These are phyloP conservation scores for Apomyelois bistriatella DNA, from an alignment of 2,888 invertebrate genomes.

Conservation along the genomic window DNA sequence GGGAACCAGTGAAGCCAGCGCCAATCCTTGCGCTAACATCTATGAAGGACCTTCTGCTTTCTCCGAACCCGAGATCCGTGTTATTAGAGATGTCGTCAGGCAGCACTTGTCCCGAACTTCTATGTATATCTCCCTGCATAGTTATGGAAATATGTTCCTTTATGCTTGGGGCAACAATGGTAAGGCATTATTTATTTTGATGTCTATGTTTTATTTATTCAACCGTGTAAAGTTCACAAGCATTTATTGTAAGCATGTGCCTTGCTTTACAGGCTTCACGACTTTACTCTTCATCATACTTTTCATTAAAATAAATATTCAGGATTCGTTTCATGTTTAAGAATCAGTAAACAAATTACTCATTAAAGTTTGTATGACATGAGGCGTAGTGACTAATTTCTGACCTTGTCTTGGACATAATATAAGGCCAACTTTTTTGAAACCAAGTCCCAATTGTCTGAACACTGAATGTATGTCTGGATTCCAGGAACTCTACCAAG, in stretches of 20 bases:
- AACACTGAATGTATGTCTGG: not conserved
- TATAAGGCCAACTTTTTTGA: too few species aligned
- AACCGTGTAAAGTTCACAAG: not conserved
- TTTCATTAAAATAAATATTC: too few species aligned
- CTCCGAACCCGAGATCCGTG: constrained; percentile 83
- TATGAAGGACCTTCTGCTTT: constrained; percentile 83
- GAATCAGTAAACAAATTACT: too few species aligned
- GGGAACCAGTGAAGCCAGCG: constrained; percentile 76
- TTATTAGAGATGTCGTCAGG: constrained; percentile 80
- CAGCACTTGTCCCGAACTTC: constrained; percentile 69
- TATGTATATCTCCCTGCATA: constrained; percentile 87
- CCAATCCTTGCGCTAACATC: constrained; percentile 80
- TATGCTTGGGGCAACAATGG: constrained; percentile 86
- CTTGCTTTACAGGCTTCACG: too few species aligned
- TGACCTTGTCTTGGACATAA: too few species aligned
- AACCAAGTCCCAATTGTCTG: not conserved
- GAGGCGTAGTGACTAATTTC: too few species aligned
- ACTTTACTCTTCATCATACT: too few species aligned
- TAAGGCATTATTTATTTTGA: constrained; percentile 26
- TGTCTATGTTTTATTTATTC: not conserved
- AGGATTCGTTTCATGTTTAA: too few species aligned
- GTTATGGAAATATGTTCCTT: constrained; percentile 84
- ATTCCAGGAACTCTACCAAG: constrained; percentile 66
- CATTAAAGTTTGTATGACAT: too few species aligned
- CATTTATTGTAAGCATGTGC: not conserved